Base-by-base conservation (phyloP, 2,113 vertebrate species). In the Paralichthys olivaceus region DNA sequence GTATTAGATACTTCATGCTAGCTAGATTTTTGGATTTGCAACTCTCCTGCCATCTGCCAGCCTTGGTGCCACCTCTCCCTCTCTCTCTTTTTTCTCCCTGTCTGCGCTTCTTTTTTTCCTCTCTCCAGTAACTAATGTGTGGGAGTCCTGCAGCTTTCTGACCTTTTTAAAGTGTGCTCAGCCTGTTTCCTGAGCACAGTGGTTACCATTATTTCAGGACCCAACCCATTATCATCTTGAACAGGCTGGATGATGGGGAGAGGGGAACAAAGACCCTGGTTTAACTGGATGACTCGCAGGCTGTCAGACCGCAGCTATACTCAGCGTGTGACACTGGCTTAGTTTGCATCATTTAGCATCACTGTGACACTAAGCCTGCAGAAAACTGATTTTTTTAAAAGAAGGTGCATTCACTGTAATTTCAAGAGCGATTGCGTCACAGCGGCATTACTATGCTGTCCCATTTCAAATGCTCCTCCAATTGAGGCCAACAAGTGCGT, bases 151-250 rank as follows among this genome's bases (percentile, higher is more conserved):
- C 40, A 66, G 84, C 74, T 79, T 69, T 51, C 70, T 90, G 85
- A 87, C 89, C 83, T 88, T 90, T 54, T 88, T 78, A 82, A 83
- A 79, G 77, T 75, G 74, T 75, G 71, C 64, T 73, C 55, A 58
- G 69, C 55, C 43, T 34, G 43, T 82, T 72, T 70, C 68, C 78
- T 64, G 67, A 55, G 47, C 43, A 67, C 56, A 58, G 76, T 45
- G 47, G 70, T 84, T 60, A 12, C 32, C 47, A 70, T n/a, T 57
- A 47, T 75, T 61, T n/a, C 65, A 82, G 71, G 58, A 83, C 63
- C 40, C 40, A 15, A 17, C 43, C 61, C 68, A 59, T 86, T 75
- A 83, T 85, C 80, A 51, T 63, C 57, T 22, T 69, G 29, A 89
- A 86, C 63, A 81, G 53, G 22, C 67, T 71, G 70, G 58, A 58